These are phyloP conservation scores for Rhinoptilus africanus DNA, from an alignment of 2,113 vertebrate genomes.

Conservation along the genomic window DNA sequence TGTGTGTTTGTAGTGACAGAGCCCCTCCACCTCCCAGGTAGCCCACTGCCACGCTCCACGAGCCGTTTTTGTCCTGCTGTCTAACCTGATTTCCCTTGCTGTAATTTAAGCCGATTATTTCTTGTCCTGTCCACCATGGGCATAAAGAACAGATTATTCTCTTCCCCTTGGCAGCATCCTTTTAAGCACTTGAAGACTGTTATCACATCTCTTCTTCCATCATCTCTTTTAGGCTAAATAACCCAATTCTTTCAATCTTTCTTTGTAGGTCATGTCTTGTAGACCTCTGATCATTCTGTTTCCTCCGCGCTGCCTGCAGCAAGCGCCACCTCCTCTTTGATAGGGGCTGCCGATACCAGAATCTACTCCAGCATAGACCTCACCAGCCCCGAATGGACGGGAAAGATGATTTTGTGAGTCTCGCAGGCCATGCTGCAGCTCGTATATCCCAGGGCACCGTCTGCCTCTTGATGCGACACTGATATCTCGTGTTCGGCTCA, in stretches of 20 bases:
- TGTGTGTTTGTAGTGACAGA: neutral
- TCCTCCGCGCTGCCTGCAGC: neutral
- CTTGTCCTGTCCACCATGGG: slow-evolving; percentile 47
- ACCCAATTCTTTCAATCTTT: slow-evolving; percentile 67
- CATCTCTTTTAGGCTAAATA: slow-evolving; percentile 68
- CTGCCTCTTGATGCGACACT: neutral
- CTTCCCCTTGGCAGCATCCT: slow-evolving; percentile 49
- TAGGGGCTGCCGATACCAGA: neutral
- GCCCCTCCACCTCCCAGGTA: neutral
- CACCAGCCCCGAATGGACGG: neutral
- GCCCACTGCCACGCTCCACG: neutral
- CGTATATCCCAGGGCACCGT: neutral
- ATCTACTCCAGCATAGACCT: neutral
- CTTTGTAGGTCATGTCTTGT: slow-evolving; percentile 62
- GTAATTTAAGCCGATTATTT: slow-evolving; percentile 67
- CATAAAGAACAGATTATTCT: slow-evolving; percentile 65
- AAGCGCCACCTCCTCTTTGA: neutral
- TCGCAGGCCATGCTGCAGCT: neutral
- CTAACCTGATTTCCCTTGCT: slow-evolving; percentile 55
- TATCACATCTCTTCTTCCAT: slow-evolving; percentile 64
- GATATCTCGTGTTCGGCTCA: neutral
- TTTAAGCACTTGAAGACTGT: slow-evolving; percentile 62
- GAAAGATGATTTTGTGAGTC: neutral
- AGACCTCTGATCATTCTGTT: slow-evolving; percentile 59
- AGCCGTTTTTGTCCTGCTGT: neutral